Percentiles rank a stretch among this genome's conserved stretches.
These are phyloP conservation scores for Theocolax elegans DNA, from an alignment of 1,140 invertebrate species.

Conservation along the genomic window DNA sequence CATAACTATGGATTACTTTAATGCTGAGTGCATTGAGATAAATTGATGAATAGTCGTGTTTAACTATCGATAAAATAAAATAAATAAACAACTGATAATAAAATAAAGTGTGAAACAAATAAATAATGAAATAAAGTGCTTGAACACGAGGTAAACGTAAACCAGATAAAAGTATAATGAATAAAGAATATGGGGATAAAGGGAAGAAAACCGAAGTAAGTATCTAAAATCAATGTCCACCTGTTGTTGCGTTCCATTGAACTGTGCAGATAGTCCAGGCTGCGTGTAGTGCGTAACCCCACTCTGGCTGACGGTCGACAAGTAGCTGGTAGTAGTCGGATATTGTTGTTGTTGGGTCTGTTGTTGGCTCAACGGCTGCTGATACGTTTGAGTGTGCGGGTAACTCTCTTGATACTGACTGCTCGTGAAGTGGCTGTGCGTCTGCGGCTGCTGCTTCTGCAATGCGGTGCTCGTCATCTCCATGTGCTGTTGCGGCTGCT, in stretches of 20 bases:
- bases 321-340: slow-evolving; percentile 51
- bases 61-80: too few relatives aligned
- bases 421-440: slow-evolving; percentile 62
- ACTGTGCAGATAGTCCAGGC: slow-evolving; percentile 53
- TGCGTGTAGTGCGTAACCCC: slow-evolving; percentile 62
- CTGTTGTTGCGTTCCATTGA: slow-evolving; percentile 63
- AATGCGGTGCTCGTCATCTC: neutral
- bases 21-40: too few relatives aligned
- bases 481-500: slow-evolving; percentile 52
- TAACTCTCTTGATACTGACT: slow-evolving; percentile 67
- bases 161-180: too few relatives aligned
- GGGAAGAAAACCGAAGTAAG: too few relatives aligned
- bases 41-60: too few relatives aligned
- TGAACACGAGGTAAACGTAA: too few relatives aligned
- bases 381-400: slow-evolving; percentile 66
- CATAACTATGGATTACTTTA: too few relatives aligned
- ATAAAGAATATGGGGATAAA: too few relatives aligned
- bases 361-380: slow-evolving; percentile 51
- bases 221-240: slow-evolving; percentile 45
- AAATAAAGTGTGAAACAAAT: too few relatives aligned
- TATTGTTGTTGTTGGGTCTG: slow-evolving; percentile 51
- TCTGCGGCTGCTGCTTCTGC: slow-evolving; percentile 44
- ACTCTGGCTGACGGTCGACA: slow-evolving; percentile 59
- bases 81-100: too few relatives aligned
- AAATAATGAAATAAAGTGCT: too few relatives aligned